These are phyloP conservation scores for Neogobius melanostomus DNA, from an alignment of 2,113 vertebrate species.

Conservation along the genomic window DNA sequence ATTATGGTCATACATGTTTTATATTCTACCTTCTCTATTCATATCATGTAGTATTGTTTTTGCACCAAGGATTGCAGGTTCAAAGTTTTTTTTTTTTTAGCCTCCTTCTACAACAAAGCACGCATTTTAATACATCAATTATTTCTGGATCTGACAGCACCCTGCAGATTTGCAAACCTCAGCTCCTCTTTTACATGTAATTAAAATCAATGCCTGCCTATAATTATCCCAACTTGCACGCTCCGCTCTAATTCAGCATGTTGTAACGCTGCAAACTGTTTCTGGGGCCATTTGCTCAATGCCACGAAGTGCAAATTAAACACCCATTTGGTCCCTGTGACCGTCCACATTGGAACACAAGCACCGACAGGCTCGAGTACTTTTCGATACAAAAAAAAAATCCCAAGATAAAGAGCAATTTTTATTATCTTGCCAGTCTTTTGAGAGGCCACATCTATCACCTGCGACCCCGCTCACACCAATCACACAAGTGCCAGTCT, in stretches of 20 bases:
- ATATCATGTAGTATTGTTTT: too few species aligned
- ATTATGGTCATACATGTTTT: too few species aligned
- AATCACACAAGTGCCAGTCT: slow-evolving; percentile 28
- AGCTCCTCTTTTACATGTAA: slow-evolving; percentile 7
- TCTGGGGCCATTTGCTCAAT: slow-evolving; percentile 27
- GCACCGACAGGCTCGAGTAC: slow-evolving; percentile 12
- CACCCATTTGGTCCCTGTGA: slow-evolving; percentile 24
- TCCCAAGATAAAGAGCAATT: background rate
- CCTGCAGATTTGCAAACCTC: background rate
- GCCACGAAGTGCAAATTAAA: slow-evolving; percentile 40
- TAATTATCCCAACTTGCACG: background rate
- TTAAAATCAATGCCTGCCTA: background rate
- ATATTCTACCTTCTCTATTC: too few species aligned
- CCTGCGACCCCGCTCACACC: slow-evolving; percentile 21
- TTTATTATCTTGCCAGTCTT: background rate
- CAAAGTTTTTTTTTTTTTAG: too few species aligned
- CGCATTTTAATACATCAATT: background rate
- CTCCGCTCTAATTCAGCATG: background rate
- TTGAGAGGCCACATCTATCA: background rate
- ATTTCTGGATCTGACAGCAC: background rate
- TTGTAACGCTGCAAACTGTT: background rate
- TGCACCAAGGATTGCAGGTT: too few species aligned
- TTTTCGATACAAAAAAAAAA: background rate
- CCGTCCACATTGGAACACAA: slow-evolving; percentile 6
- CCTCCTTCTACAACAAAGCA: too few species aligned